A percentile compares a stretch with the other conserved stretches of the same genome.
Conservation (phyloP, 2,113 vertebrate species). For the Condylura cristata region DNA sequence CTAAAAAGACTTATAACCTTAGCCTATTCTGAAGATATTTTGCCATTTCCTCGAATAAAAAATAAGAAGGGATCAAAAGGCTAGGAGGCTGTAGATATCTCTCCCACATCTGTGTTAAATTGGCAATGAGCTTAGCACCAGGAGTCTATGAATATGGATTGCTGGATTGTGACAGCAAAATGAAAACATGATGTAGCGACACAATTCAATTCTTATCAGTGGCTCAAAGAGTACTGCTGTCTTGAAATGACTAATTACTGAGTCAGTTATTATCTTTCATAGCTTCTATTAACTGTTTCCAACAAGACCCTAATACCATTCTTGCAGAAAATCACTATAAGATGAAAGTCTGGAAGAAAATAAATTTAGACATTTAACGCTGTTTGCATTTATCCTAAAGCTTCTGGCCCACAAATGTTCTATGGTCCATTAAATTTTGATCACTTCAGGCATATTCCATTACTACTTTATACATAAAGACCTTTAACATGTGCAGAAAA, state of each 20-base stretch:
- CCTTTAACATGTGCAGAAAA: conserved; percentile 44
- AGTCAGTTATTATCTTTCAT: conserved; percentile 69
- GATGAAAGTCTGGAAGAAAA: conserved; percentile 66
- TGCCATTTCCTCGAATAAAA: conserved; percentile 59
- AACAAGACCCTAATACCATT: conserved; percentile 64
- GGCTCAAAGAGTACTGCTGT: conserved; percentile 65
- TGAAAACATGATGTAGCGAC: conserved; percentile 75
- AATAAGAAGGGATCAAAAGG: conserved; percentile 51
- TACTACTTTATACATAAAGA: conserved; percentile 61
- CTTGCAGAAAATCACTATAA: conserved; percentile 71
- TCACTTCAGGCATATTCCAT: conserved; percentile 61
- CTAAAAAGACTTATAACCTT: neutral
- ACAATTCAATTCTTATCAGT: conserved; percentile 79
- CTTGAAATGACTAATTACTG: conserved; percentile 76
- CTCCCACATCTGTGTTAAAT: conserved; percentile 74
- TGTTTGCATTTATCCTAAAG: conserved; percentile 67
- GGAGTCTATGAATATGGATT: conserved; percentile 80
- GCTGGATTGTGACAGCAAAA: conserved; percentile 73
- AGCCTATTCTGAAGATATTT: conserved; percentile 41
- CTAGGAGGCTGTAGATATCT: conserved; percentile 26
- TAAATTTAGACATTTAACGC: conserved; percentile 68
- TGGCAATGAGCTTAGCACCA: conserved; percentile 66
- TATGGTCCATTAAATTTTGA: conserved; percentile 69
- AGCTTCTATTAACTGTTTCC: conserved; percentile 67
- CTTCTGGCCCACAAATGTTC: conserved; percentile 59